Base-by-base conservation (phyloP, 1,140 invertebrate species). In the Eueides isabella region DNA sequence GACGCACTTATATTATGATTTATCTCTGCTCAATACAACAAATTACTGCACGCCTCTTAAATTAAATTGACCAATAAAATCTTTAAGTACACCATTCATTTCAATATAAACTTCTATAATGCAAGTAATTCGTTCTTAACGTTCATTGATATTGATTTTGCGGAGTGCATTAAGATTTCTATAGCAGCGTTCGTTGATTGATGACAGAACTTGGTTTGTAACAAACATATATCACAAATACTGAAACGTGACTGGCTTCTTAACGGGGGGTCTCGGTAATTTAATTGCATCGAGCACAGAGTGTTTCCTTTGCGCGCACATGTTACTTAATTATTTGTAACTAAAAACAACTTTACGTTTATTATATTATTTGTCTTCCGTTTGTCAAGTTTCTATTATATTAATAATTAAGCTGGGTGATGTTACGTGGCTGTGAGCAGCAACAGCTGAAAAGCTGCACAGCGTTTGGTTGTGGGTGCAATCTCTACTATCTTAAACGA, bases 181-280 rank as follows among this genome's bases (percentile, higher is more conserved):
- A 55, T 72, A 38, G 44, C 38, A 62, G 41, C 5, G 65, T 67
- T 26, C 26, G 61, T 62, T 67, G 71, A 72, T 72, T 72, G 48
- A 72, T 72, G 65, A 55, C 23, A 26, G 9, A 55, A 55, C 48
- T 72, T 67, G 63, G 64, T 14, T 72, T 69, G 48, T 31, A 71
- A 64, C 48, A 68, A 30, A 74, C 67, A 71, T 38, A 71, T 71
- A 72, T 71, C 76, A 67, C 72, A 71, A 71, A 65, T 48, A 74
- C 44, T 65, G 12, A 62, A 9, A 71, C 67, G 72, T 71, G 76
- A 78, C 66, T 74, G 61, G 76, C 12, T 75, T 75, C 44, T 65
- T 62, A 75, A 78, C 63, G 30, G 63, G 68, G 26, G 62, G 14
- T 67, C 55, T 67, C 23, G 9, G 55, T 23, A 61, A 68, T 65